phyloP scores from a whole-genome alignment of 2,113 vertebrate species.

The Rhipidura dahli region DNA sequence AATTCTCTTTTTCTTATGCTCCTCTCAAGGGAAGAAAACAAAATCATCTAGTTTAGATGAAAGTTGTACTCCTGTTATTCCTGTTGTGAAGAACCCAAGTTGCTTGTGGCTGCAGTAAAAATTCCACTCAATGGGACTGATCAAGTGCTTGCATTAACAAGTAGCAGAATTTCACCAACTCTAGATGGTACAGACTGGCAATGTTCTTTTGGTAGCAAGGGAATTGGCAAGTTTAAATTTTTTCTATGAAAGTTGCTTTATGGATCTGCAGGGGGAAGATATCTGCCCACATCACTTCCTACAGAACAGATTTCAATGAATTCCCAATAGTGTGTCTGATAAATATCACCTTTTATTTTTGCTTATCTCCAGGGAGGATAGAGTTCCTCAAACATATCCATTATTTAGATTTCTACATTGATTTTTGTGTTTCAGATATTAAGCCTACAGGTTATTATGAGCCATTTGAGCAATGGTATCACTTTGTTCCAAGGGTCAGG shows the following conservation, averaged over 20 bases:
- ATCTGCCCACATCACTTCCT: not conserved
- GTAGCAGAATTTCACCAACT: not conserved
- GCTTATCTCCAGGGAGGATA: not conserved
- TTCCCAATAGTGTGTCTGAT: not conserved
- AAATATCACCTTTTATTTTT: slow-evolving; percentile 6
- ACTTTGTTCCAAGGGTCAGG: not conserved
- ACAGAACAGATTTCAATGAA: not conserved
- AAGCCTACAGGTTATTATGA: not conserved
- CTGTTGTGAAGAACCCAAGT: not conserved
- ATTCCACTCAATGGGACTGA: not conserved
- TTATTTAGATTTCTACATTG: not conserved
- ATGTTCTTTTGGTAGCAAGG: not conserved
- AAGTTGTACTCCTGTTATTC: not conserved
- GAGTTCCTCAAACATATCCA: not conserved
- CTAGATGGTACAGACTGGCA: not conserved
- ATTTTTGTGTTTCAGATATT: not conserved
- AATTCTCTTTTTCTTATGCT: not conserved
- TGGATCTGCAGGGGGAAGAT: not conserved
- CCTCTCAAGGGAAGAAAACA: not conserved
- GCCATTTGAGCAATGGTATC: not conserved
- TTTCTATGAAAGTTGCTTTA: not conserved
- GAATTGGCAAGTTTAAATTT: not conserved
- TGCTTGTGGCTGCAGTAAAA: not conserved
- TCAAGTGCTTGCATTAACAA: not conserved
- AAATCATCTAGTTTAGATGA: not conserved